Percentiles rank a stretch among this genome's conserved stretches.
Evolutionary conservation across 2,113 vertebrate genomes (phyloP).

Genomic region (Toxostoma redivivum): DNA sequence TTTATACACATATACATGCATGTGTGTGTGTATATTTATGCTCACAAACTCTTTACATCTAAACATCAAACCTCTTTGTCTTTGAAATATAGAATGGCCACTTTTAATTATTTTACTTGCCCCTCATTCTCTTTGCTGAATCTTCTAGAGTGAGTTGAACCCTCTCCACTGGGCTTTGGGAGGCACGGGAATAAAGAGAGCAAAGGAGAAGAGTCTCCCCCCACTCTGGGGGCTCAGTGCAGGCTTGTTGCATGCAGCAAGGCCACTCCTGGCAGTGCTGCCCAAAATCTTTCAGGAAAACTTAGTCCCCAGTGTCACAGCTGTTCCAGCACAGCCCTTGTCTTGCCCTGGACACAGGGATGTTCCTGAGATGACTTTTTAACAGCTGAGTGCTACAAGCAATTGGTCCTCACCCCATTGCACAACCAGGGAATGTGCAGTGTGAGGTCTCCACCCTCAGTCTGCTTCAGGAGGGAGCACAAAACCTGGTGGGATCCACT

Average conservation of each 20-base stretch:
- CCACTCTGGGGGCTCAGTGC: neutral
- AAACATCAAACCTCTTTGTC: neutral
- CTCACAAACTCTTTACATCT: neutral
- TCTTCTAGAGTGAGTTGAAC: neutral
- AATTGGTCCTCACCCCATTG: neutral
- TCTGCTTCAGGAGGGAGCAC: neutral
- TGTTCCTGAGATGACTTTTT: neutral
- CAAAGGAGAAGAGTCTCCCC: neutral
- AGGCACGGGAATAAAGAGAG: neutral
- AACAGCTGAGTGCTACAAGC: neutral
- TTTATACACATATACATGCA: neutral
- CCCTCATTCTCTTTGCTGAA: neutral
- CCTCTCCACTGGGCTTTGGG: neutral
- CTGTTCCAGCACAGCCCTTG: neutral
- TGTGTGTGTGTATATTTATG: neutral
- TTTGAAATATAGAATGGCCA: neutral
- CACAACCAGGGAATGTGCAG: neutral
- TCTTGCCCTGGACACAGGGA: neutral
- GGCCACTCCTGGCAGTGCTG: neutral
- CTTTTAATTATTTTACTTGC: neutral
- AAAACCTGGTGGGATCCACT: neutral
- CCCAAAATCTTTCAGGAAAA: neutral
- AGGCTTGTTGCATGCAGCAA: neutral
- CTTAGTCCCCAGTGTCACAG: neutral
- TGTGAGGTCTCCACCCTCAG: neutral